These are phyloP conservation scores for Saxidomus purpurata DNA, from an alignment of 1,140 invertebrate genomes.

Conservation along the genomic window DNA sequence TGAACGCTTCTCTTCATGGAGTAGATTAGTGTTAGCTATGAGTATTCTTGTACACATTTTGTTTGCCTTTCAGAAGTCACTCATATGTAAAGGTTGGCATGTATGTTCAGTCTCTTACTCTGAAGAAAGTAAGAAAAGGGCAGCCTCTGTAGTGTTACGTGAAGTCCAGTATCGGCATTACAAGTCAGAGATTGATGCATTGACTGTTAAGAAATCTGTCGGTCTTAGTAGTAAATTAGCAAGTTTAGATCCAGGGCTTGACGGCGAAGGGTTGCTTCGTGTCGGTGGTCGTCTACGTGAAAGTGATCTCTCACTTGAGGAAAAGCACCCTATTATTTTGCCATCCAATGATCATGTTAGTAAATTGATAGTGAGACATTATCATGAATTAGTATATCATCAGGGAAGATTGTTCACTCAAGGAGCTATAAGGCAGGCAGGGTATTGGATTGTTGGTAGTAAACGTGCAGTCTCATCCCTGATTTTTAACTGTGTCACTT, in stretches of 20 bases:
- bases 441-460: slow-evolving; percentile 69
- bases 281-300: slow-evolving; percentile 71
- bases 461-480: slow-evolving; percentile 43
- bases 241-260: slow-evolving; percentile 63
- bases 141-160: neutral
- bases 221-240: neutral
- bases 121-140: neutral
- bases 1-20: slow-evolving; percentile 57
- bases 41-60: slow-evolving; percentile 62
- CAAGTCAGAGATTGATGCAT: neutral
- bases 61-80: neutral
- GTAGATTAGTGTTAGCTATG: slow-evolving; percentile 35
- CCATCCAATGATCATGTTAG: slow-evolving; percentile 66
- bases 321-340: slow-evolving; percentile 73
- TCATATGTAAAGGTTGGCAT: slow-evolving; percentile 62
- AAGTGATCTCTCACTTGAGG: neutral
- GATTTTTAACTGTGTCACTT: slow-evolving; percentile 52
- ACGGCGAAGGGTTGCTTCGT: slow-evolving; percentile 69
- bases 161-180: slow-evolving; percentile 6
- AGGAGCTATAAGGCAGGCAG: slow-evolving; percentile 61
- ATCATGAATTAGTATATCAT: slow-evolving; percentile 63
- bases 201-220: neutral
- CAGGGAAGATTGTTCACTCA: slow-evolving; percentile 56
- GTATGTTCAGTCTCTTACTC: slow-evolving; percentile 37
- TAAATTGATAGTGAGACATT: slow-evolving; percentile 59